Percentiles rank a stretch among this genome's conserved stretches.
These are phyloP conservation scores for Zosterops hypoxanthus DNA, from an alignment of 2,113 vertebrate genomes.

Conservation along the genomic window DNA sequence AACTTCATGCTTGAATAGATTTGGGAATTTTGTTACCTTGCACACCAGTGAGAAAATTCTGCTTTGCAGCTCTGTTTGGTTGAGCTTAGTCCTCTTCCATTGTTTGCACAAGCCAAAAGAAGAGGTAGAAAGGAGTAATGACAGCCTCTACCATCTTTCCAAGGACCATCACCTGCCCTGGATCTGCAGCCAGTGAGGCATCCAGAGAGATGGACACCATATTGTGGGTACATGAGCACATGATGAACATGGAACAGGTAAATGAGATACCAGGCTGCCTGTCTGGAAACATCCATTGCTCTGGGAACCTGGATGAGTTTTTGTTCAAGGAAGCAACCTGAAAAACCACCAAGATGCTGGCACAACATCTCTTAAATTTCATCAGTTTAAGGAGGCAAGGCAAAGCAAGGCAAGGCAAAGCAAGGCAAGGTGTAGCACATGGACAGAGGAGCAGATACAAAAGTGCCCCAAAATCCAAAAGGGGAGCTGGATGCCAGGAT, in stretches of 20 bases:
- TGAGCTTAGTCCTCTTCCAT: background rate
- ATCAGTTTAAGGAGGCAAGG: background rate
- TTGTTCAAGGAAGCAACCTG: background rate
- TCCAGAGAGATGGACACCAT: background rate
- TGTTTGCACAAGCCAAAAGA: background rate
- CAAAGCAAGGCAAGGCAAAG: background rate
- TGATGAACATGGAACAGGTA: accelerated
- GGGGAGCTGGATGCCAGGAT: background rate
- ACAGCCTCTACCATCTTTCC: background rate
- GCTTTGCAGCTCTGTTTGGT: background rate
- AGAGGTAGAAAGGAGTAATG: background rate
- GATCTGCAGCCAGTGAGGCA: background rate
- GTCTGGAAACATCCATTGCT: background rate
- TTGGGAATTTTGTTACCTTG: background rate
- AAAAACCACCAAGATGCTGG: background rate
- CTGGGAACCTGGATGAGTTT: background rate
- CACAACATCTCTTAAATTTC: background rate
- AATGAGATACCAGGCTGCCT: background rate
- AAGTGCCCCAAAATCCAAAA: background rate
- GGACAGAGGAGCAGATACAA: background rate
- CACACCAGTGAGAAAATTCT: background rate
- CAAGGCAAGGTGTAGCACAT: too few relatives aligned
- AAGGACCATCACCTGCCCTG: background rate
- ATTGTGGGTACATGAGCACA: accelerated
- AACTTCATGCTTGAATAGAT: background rate